Evolutionary conservation across 2,797 vertebrate genomes (phyloP).

Genomic region (Orientallactaga sibirica): DNA sequence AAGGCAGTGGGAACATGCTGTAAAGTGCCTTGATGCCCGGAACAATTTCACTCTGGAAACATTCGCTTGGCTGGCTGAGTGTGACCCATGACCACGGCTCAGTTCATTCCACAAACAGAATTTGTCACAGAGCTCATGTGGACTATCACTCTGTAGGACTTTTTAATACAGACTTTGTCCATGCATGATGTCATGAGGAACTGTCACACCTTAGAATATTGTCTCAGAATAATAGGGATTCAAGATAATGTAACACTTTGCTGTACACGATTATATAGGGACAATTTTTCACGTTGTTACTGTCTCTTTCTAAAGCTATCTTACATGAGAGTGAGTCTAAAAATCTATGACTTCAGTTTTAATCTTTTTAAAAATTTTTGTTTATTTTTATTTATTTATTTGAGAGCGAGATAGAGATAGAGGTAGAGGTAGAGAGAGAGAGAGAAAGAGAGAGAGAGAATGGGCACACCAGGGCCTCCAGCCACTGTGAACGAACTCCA

Average conservation of each 20-base stretch:
- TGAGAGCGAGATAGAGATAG: too few species aligned
- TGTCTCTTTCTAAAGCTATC: not conserved
- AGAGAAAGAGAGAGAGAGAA: too few species aligned
- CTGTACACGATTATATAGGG: not conserved
- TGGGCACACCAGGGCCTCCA: too few species aligned
- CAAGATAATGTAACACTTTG: not conserved
- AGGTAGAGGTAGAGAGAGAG: too few species aligned
- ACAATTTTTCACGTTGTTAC: not conserved
- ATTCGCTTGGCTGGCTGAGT: constrained; percentile 80
- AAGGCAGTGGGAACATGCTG: constrained; percentile 84
- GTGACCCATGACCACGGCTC: constrained; percentile 58
- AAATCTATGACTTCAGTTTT: not conserved
- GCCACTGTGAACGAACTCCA: too few species aligned
- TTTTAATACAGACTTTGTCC: constrained; percentile 41
- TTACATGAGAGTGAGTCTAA: not conserved
- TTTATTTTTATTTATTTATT: too few species aligned
- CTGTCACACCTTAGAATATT: constrained; percentile 21
- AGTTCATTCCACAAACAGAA: constrained; percentile 73
- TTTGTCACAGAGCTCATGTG: constrained; percentile 20
- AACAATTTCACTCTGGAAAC: constrained; percentile 84
- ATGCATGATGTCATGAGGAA: not conserved
- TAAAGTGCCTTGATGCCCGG: constrained; percentile 82
- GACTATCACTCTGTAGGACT: constrained; percentile 33
- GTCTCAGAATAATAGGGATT: not conserved
- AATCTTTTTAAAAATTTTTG: not conserved